Base-by-base conservation (phyloP, 2,888 invertebrate species). In the Brassicogethes aeneus region DNA sequence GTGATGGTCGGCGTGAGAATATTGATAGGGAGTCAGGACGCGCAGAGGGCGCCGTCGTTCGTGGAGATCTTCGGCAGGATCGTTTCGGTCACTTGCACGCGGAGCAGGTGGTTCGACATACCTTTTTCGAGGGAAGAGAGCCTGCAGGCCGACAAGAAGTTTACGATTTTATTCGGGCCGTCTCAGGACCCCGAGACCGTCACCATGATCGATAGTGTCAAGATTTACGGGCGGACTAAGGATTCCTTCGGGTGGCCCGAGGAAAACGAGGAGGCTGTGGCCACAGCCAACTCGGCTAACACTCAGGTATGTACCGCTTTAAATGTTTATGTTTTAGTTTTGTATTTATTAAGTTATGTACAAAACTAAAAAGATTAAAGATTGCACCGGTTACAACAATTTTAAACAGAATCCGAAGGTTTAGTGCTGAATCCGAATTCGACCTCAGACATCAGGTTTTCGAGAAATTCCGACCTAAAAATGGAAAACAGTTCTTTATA, bases 221-320 rank as follows among this genome's bases (percentile, higher is more conserved):
- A 94, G 74, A 41, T 57, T 57, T 95, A 95, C 63, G 93, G 93
- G 1, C 94, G 93, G 70, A 88, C 90, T 1, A 96, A 96, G 67
- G 95, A 95, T 62, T 76, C 85, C 1, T 94, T 96, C 60, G 94
- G 94, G 32, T 96, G 95, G 96, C 94, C 94, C 0, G 95, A 96
- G 63, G 95, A 96, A 59, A 81, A 78, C 5, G 94, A 95, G 57
- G 95, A 95, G 46, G 66, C 61, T 14, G 54, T 66, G 1, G 46
- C 50, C 3, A 45, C 61, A 17, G 44, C 61, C 3, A 57, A 62
- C 5, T 55, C 58, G 31, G 47, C 59, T 10, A 47, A 57, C 2
- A 55, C 62, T 2, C 32, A 32, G 14, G 23, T 23, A 10, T n/a
- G n/a, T n/a, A n/a, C n/a, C n/a, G n/a, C n/a, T n/a, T n/a, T n/a